Evolutionary conservation across 2,888 invertebrate species (phyloP), one percentile per base, ranked within the genome.

Genomic region (Eupeodes luniger): DNA sequence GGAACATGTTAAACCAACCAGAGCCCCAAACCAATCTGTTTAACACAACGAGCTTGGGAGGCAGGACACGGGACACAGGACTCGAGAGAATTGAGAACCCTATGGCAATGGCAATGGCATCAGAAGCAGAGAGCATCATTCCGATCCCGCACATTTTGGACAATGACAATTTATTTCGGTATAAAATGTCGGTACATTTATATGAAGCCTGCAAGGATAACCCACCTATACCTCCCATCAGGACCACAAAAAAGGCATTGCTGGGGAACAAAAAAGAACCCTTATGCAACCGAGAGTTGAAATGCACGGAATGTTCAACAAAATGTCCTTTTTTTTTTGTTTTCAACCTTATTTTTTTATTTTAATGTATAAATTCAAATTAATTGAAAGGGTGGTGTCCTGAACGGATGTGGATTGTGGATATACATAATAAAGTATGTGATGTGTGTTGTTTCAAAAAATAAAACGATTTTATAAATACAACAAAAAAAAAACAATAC

Each of bases 131-230:
- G 19, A 40, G 5, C 19, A 76, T 81, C 84, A 64, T 40, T 12
- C 66, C 49, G 14, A 79, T 66, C 61, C 87, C 81, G 77, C 84
- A 77, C 81, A 74, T 88, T 84, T 67, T 84, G 81, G 80, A 84
- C 87, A 88, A 84, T 84, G 87, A 76, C 84, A 87, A 84, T 87
- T 84, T 87, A 84, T 87, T 87, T 87, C 80, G 66, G 74, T 40
- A 55, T 44, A 72, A 72, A 72, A 57, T 66, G 27, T 19, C 5
- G 40, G 61, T 40, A 14, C 1, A 0, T 27, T 27, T 5, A 47
- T 47, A 64, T 27, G 27, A 0, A 44, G 44, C 80, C 36, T 79
- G 53, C 59, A 74, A 77, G 72, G 70, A 57, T n/a, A 47, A 16
- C 66, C 51, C 47, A 62, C 55, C 64, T n/a, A 1, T n/a, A 1